Percentiles rank a stretch among this genome's conserved stretches.
Evolutionary conservation across 2,888 invertebrate genomes (phyloP).

Genomic region (Norana najaformis): DNA sequence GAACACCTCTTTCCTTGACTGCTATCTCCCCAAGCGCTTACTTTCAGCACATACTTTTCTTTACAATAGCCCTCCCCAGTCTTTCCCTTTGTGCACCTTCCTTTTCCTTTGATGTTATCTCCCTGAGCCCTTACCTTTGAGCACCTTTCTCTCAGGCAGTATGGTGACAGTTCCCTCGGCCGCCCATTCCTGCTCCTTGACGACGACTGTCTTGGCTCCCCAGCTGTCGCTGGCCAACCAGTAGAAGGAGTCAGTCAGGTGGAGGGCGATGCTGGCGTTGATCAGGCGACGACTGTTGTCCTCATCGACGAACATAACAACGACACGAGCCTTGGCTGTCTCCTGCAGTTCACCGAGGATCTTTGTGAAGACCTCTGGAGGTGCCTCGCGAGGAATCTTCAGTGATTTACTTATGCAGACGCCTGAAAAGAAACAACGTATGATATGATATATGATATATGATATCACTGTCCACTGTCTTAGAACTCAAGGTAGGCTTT

Average conservation of each 20-base stretch:
- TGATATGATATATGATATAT: neutral
- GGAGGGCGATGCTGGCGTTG: constrained; percentile 43
- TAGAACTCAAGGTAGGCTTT: too few relatives aligned
- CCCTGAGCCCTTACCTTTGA: constrained; percentile 49
- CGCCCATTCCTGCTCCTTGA: constrained; percentile 54
- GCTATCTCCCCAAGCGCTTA: constrained; percentile 32
- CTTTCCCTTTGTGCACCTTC: constrained; percentile 51
- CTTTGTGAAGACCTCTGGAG: constrained; percentile 68
- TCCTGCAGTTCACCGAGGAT: constrained; percentile 68
- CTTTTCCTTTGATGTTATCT: neutral
- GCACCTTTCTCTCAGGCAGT: constrained; percentile 55
- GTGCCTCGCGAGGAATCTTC: constrained; percentile 69
- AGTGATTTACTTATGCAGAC: constrained; percentile 69
- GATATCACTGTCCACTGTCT: too few relatives aligned
- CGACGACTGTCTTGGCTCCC: constrained; percentile 60
- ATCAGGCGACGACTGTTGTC: constrained; percentile 68
- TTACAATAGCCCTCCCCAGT: too few relatives aligned
- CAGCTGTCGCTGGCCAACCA: constrained; percentile 62
- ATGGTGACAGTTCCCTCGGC: constrained; percentile 61
- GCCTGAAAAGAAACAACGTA: constrained; percentile 50
- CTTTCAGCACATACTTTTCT: constrained; percentile 47
- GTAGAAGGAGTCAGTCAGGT: constrained; percentile 44
- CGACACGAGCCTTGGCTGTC: constrained; percentile 70
- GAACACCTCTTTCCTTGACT: constrained; percentile 42
- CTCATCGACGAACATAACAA: constrained; percentile 75